phyloP scores from a whole-genome alignment of 2,888 invertebrate species.

The Hylaea fasciaria region DNA sequence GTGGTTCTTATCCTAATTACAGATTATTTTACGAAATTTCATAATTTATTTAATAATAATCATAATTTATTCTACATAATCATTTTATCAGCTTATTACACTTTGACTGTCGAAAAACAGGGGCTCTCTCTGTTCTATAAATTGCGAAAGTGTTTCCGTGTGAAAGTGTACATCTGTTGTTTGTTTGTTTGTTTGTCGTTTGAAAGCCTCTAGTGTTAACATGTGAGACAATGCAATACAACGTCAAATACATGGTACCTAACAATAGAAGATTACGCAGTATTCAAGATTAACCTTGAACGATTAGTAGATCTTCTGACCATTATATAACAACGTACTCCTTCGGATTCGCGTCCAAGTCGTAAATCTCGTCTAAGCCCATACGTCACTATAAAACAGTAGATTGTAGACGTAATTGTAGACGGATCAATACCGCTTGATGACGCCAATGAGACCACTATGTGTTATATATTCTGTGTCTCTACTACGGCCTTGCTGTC shows the following conservation, averaged over 20 bases:
- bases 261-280: slow-evolving; percentile 18
- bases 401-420: slow-evolving; percentile 27
- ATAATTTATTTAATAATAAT: too few species aligned
- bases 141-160: too few species aligned
- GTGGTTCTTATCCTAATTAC: not conserved
- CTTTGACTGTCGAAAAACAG: too few species aligned
- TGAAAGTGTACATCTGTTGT: too few species aligned
- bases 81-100: not conserved
- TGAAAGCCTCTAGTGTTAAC: too few species aligned
- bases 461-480: not conserved
- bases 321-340: slow-evolving; percentile 6
- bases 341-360: slow-evolving; percentile 4
- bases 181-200: too few species aligned
- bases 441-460: slow-evolving; percentile 11
- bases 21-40: not conserved
- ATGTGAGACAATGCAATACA: slow-evolving; percentile 8
- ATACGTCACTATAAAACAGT: slow-evolving; percentile 19
- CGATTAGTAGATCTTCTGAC: slow-evolving; percentile 9
- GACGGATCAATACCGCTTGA: slow-evolving; percentile 29
- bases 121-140: too few species aligned
- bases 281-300: not conserved
- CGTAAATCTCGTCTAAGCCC: slow-evolving; percentile 1
- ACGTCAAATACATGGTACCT: slow-evolving; percentile 3
- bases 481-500: slow-evolving; percentile 15
- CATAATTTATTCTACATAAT: not conserved